These are phyloP conservation scores for Pygmarrhopalites habei DNA, from an alignment of 1,140 invertebrate genomes.

Conservation along the genomic window DNA sequence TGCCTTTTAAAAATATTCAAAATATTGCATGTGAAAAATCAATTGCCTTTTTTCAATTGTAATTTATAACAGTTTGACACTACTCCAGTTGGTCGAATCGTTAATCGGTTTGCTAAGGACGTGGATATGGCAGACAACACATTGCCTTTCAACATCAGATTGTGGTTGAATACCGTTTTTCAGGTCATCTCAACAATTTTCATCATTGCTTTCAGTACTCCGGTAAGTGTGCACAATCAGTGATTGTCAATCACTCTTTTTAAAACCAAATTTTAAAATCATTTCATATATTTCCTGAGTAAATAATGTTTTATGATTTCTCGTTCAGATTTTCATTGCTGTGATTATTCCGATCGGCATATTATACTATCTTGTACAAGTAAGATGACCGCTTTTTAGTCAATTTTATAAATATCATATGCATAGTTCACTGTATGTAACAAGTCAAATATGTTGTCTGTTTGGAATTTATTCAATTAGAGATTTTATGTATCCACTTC, in stretches of 20 bases:
- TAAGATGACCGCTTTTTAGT: too few species aligned
- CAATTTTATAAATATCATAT: too few species aligned
- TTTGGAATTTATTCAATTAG: constrained; percentile 45
- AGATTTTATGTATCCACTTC: constrained; percentile 56
- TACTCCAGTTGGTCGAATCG: constrained; percentile 72
- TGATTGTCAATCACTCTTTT: too few species aligned
- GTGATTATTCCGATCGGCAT: constrained; percentile 50
- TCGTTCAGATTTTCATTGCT: too few species aligned
- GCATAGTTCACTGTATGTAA: background rate
- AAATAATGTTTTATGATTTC: too few species aligned
- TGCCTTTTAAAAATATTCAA: too few species aligned
- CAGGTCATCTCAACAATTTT: constrained; percentile 49
- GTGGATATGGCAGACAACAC: constrained; percentile 61
- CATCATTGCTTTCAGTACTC: constrained; percentile 50
- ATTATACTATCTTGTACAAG: constrained; percentile 53
- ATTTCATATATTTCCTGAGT: too few species aligned
- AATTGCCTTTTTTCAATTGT: too few species aligned
- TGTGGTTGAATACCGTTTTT: constrained; percentile 46
- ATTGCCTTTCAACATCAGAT: constrained; percentile 60
- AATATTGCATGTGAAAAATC: too few species aligned
- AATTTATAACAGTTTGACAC: too few species aligned
- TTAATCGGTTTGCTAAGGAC: constrained; percentile 81
- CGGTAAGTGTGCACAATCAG: too few species aligned
- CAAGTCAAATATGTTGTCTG: background rate
- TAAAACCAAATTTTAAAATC: too few species aligned